Evolutionary conservation across 35 echinoderm and acorn worm species (phyloP).

Genomic region (Patiria miniata): DNA sequence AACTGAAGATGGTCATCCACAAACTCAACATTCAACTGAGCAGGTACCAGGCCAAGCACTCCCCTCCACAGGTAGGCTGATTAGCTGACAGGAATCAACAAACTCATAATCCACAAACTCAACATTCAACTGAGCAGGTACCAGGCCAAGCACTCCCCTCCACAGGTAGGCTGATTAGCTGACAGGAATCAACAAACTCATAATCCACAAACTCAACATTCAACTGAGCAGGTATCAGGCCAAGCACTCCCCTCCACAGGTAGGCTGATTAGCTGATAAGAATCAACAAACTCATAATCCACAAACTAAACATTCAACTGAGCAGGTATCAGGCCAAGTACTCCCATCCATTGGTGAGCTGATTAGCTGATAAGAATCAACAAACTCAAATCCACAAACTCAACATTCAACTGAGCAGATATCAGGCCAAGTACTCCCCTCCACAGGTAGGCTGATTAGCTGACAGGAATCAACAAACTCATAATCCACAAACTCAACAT

Average conservation of each 20-base stretch:
- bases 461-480: conserved; percentile 30
- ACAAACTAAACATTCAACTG: conserved; percentile 93
- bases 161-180: conserved; percentile 60
- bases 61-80: conserved; percentile 69
- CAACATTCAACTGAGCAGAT: conserved; percentile 95
- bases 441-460: conserved; percentile 61
- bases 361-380: neutral
- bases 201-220: conserved; percentile 93
- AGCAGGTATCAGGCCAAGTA: conserved; percentile 99
- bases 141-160: conserved; percentile 89
- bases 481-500: conserved; percentile 94
- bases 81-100: conserved; percentile 9
- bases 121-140: conserved; percentile 97
- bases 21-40: conserved; percentile 96
- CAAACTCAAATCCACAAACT: conserved; percentile 98
- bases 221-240: conserved; percentile 98
- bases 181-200: conserved; percentile 33
- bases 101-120: conserved; percentile 86
- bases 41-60: conserved; percentile 96
- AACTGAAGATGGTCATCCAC: conserved; percentile 82
- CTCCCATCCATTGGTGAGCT: conserved; percentile 68
- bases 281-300: conserved; percentile 63
- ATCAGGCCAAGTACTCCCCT: conserved; percentile 92
- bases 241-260: conserved; percentile 80
- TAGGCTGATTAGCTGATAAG: conserved; percentile 36